A percentile compares a stretch with the other conserved stretches of the same genome.
Conservation (phyloP, 1,140 invertebrate species). For the Dendrolimus kikuchii region DNA sequence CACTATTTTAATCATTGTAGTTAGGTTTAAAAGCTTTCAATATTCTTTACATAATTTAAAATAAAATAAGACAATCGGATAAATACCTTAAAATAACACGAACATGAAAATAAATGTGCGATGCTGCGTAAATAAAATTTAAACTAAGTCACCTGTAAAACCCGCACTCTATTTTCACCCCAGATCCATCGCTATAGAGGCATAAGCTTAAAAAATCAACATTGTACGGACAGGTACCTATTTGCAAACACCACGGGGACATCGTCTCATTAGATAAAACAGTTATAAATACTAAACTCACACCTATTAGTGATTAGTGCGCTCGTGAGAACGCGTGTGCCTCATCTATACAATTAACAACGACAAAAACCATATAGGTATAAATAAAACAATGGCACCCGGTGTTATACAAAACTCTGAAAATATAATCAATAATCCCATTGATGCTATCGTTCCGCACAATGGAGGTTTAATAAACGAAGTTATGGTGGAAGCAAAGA, state of each 20-base stretch:
- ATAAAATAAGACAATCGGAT: too few relatives aligned
- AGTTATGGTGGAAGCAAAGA: constrained; percentile 19
- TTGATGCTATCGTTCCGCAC: constrained; percentile 22
- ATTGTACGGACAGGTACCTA: constrained; percentile 1
- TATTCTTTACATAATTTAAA: too few relatives aligned
- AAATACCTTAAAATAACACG: too few relatives aligned
- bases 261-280: constrained; percentile 34
- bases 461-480: constrained; percentile 27
- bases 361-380: constrained; percentile 1
- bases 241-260: constrained; percentile 14
- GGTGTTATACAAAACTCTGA: constrained; percentile 48
- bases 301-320: constrained; percentile 43
- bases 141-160: too few relatives aligned
- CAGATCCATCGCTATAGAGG: not conserved
- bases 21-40: too few relatives aligned
- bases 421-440: constrained; percentile 29
- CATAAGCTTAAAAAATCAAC: constrained; percentile 2
- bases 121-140: too few relatives aligned
- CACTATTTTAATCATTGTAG: too few relatives aligned
- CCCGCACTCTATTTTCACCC: too few relatives aligned
- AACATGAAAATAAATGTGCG: too few relatives aligned
- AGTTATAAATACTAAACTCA: constrained; percentile 53
- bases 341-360: constrained; percentile 20
- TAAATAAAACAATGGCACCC: constrained; percentile 42
- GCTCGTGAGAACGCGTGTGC: constrained; percentile 28